phyloP scores from a whole-genome alignment of 2,113 vertebrate species.

The Tamias sibiricus region DNA sequence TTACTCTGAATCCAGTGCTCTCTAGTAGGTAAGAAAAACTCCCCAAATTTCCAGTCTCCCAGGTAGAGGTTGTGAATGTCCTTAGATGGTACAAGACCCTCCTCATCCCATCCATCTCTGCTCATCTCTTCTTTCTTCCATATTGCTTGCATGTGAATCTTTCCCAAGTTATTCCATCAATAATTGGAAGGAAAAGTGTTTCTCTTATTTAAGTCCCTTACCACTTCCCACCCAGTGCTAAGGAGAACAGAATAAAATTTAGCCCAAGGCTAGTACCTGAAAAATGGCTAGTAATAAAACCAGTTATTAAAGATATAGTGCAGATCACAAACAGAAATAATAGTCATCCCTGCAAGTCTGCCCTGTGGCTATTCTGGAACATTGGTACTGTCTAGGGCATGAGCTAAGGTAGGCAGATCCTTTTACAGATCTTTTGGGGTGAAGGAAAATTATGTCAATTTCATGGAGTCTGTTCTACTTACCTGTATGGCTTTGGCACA shows the following conservation, averaged over 20 bases:
- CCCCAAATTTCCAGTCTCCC: not conserved
- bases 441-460: not conserved
- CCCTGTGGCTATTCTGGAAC: not conserved
- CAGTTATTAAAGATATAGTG: conserved; percentile 65
- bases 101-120: fast-evolving
- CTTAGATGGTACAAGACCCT: not conserved
- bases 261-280: conserved; percentile 42
- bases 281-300: conserved; percentile 68
- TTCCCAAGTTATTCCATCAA: not conserved
- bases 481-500: not conserved
- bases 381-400: not conserved
- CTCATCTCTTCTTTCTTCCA: not conserved
- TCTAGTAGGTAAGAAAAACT: not conserved
- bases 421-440: not conserved
- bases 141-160: not conserved
- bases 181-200: not conserved
- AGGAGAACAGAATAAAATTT: conserved; percentile 51
- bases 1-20: not conserved
- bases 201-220: not conserved
- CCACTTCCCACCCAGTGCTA: not conserved
- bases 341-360: not conserved
- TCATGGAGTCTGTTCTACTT: not conserved
- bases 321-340: not conserved
- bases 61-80: not conserved
- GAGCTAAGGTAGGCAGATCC: not conserved